Conservation (phyloP, 1,140 invertebrate genomes). For the Hylyphantes graminicola region DNA sequence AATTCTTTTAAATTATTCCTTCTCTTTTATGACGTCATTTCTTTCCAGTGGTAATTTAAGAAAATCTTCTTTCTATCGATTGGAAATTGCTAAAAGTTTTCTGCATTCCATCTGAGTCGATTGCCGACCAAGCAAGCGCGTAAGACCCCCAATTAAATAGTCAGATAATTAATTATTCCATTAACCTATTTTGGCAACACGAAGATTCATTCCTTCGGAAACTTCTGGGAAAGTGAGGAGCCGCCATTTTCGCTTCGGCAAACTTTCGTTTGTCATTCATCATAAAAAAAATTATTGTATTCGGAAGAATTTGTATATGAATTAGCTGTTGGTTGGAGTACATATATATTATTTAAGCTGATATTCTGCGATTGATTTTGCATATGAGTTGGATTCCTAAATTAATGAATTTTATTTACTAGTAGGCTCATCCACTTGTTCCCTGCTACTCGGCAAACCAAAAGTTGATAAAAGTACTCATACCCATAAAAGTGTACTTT, state of each 20-base stretch:
- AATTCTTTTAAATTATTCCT: slow-evolving; percentile 39
- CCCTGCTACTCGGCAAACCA: no score
- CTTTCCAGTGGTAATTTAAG: background rate
- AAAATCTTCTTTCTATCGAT: slow-evolving; percentile 17
- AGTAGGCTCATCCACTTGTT: no score
- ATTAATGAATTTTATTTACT: no score
- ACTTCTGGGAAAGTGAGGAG: slow-evolving; percentile 18
- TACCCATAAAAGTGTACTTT: no score
- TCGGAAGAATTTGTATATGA: no score
- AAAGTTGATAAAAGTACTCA: no score
- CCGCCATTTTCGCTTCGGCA: slow-evolving; percentile 32
- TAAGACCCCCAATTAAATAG: slow-evolving; percentile 50
- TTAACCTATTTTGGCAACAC: slow-evolving; percentile 46
- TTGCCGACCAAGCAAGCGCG: slow-evolving; percentile 33
- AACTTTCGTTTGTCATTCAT: background rate
- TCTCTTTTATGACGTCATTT: background rate
- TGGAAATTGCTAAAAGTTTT: slow-evolving; percentile 19
- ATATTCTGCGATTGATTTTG: no score
- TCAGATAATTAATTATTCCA: slow-evolving; percentile 55
- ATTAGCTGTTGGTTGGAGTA: no score
- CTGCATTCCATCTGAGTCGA: background rate
- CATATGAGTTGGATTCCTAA: no score
- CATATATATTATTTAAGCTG: no score
- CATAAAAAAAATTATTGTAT: no score
- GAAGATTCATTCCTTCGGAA: slow-evolving; percentile 38